Conservation (phyloP, 2,113 vertebrate genomes). For the Oenanthe oenanthe region DNA sequence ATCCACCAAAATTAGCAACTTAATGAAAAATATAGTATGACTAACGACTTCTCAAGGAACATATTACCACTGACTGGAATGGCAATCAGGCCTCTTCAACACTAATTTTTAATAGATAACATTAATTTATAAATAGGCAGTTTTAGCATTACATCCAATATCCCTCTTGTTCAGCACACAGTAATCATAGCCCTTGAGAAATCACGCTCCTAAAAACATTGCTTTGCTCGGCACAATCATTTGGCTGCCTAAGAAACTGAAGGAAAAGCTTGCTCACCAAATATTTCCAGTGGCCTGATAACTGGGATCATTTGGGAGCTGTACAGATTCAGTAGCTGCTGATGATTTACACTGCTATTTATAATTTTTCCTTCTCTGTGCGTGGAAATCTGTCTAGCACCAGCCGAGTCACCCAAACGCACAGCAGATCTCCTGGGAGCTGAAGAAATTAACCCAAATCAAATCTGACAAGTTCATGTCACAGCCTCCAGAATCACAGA, state of each 20-base stretch:
- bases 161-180: background rate
- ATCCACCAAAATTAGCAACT: background rate
- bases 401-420: background rate
- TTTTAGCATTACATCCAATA: background rate
- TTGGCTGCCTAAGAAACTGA: background rate
- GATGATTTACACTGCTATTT: background rate
- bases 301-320: background rate
- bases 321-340: background rate
- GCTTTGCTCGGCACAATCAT: background rate
- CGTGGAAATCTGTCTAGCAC: background rate
- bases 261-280: background rate
- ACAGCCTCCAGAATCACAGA: background rate
- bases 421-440: background rate
- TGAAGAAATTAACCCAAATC: background rate
- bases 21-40: background rate
- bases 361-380: background rate
- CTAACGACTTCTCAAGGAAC: background rate
- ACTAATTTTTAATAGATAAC: background rate
- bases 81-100: background rate
- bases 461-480: background rate
- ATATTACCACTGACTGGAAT: background rate
- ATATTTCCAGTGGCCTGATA: background rate
- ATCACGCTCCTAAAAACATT: background rate
- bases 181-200: background rate
- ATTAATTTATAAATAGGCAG: conserved; percentile 7